phyloP scores from a whole-genome alignment of 2,113 vertebrate genomes.

The Hypocryptadius cinnamomeus region DNA sequence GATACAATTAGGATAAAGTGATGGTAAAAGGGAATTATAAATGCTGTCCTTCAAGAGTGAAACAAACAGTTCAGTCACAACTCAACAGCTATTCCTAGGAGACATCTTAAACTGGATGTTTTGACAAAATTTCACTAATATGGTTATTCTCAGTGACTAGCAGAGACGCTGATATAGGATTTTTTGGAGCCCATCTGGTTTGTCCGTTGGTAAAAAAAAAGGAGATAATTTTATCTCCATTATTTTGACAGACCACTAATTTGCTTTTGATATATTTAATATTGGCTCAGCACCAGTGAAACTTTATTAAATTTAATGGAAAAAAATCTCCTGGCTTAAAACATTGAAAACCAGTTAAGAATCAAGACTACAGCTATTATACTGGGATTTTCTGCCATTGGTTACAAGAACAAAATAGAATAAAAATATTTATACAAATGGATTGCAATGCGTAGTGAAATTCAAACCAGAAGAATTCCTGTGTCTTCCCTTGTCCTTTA shows the following conservation, averaged over 20 bases:
- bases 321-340: not conserved
- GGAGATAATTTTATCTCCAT: not conserved
- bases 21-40: not conserved
- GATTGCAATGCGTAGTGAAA: not conserved
- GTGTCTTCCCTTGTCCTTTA: not conserved
- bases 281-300: not conserved
- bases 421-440: not conserved
- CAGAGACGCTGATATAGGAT: not conserved
- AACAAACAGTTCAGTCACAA: not conserved
- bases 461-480: not conserved
- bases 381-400: not conserved
- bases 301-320: not conserved
- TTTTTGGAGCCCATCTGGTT: not conserved
- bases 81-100: not conserved
- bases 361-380: not conserved
- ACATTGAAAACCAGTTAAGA: not conserved
- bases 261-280: constrained; percentile 23
- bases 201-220: not conserved
- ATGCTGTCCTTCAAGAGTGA: not conserved
- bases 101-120: not conserved
- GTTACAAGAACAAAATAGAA: not conserved
- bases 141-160: not conserved
- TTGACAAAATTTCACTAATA: constrained; percentile 31
- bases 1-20: not conserved
- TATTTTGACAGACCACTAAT: constrained; percentile 13